Evolutionary conservation across 2,797 vertebrate genomes (phyloP), one percentile per base, ranked within the genome.

Genomic region (Falco peregrinus): DNA sequence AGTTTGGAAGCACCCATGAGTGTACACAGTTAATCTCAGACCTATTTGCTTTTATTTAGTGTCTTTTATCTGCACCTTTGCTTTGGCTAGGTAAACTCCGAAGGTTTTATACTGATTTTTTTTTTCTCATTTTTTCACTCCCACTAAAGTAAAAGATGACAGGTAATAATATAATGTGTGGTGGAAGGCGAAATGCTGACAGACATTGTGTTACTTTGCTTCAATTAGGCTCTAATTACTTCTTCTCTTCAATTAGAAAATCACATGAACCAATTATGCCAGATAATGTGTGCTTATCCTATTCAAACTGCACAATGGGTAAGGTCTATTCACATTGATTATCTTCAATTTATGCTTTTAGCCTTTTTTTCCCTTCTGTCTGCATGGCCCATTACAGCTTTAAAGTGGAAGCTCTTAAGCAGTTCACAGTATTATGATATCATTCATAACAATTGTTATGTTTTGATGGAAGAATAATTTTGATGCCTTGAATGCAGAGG

Each of bases 341-440:
- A 97, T 97, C 94, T 97, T 95, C 96, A 97, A 97, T 97, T 97
- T 97, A 97, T 97, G 96, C 97, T 97, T 97, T 97, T 97, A 97
- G 95, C 95, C 93, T 98, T 96, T 98, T 97, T 87, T 92, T 56
- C 71, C 98, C 98, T 98, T 98, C 98, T 98, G 98, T 98, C 98
- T 97, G 97, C 98, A 98, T 96, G 96, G 97, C 97, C 98, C 98
- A 99, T 99, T 99, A 98, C 98, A 98, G 98, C 98, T 99, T 98
- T 98, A 98, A 99, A 99, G 98, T 99, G 98, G 98, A 98, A 98
- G 98, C 98, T 98, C 98, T 98, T 98, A 98, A 98, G 98, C 97
- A 97, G 95, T 96, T 97, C 95, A 90, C 97, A 98, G 98, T 98
- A 98, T 98, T 97, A 96, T 98, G 97, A 98, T 98, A 98, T 98